These are phyloP conservation scores for Heliconius himera DNA, from an alignment of 1,140 invertebrate genomes.

Conservation along the genomic window DNA sequence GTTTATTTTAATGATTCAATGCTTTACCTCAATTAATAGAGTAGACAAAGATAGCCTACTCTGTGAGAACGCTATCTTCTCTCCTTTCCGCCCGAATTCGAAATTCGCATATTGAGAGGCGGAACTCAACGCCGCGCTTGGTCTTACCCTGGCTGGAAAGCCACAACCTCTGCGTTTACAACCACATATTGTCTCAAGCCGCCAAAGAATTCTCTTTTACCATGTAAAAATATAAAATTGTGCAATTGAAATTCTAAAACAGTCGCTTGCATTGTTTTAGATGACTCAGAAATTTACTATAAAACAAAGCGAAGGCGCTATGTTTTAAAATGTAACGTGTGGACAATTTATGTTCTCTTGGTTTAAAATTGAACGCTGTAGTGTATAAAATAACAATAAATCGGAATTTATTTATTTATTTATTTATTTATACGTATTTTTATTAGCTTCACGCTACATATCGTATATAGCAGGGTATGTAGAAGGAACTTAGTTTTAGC, in stretches of 20 bases:
- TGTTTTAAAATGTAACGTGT: slow-evolving; percentile 13
- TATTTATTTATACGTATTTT: too few relatives aligned
- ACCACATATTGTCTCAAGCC: not conserved
- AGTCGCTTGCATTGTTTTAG: not conserved
- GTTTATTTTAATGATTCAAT: too few relatives aligned
- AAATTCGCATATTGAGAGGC: too few relatives aligned
- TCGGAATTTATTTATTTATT: not conserved
- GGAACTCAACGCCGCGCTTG: not conserved
- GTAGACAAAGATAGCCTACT: too few relatives aligned
- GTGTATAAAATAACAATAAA: slow-evolving; percentile 6
- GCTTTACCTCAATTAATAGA: too few relatives aligned
- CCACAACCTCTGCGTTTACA: too few relatives aligned
- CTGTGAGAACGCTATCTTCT: too few relatives aligned
- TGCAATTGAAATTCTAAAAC: slow-evolving; percentile 8
- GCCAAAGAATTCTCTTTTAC: not conserved
- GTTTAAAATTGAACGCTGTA: not conserved
- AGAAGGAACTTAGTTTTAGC: too few relatives aligned
- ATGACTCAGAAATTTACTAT: not conserved
- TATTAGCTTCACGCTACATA: too few relatives aligned
- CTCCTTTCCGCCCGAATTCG: too few relatives aligned
- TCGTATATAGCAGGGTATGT: too few relatives aligned
- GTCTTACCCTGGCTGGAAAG: not conserved
- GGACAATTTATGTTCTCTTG: slow-evolving; percentile 11
- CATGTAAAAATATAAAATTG: not conserved
- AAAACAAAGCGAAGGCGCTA: slow-evolving; percentile 1